Conservation (phyloP, 2,113 vertebrate species). For the Falco punctatus region DNA sequence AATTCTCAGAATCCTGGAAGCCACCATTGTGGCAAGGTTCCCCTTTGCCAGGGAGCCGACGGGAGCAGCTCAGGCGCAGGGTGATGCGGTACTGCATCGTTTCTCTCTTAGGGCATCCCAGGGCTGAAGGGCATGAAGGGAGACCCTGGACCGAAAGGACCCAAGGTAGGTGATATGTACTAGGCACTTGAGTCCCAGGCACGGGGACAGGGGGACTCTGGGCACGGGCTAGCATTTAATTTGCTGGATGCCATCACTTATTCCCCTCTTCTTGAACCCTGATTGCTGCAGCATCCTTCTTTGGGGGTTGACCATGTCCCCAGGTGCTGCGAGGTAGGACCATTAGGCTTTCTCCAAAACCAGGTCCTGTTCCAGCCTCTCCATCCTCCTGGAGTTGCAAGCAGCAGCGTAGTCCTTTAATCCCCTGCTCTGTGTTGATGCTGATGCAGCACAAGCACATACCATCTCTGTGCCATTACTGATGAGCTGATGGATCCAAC, state of each 20-base stretch:
- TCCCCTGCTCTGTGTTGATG: neutral
- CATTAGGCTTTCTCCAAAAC: neutral
- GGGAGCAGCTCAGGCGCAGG: neutral
- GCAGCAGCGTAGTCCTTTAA: neutral
- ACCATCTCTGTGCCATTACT: neutral
- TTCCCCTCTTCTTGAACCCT: neutral
- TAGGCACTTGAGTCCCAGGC: neutral
- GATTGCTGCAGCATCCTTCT: neutral
- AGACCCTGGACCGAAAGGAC: conserved; percentile 76
- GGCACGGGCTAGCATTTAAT: neutral
- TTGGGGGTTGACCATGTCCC: fast-evolving
- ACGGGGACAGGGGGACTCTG: fast-evolving
- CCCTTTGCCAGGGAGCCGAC: neutral
- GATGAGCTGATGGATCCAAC: neutral
- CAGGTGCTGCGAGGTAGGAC: neutral
- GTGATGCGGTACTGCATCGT: fast-evolving
- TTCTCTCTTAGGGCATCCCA: conserved; percentile 73
- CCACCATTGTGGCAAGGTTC: fast-evolving
- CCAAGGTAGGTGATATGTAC: conserved; percentile 67
- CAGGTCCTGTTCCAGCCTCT: neutral
- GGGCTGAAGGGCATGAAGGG: conserved; percentile 79
- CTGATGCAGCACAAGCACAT: neutral
- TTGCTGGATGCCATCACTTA: neutral
- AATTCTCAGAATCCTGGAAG: neutral
- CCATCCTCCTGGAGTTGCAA: neutral